Evolutionary conservation across 2,888 invertebrate species (phyloP), one percentile per base, ranked within the genome.

Genomic region (Protonemura montana): DNA sequence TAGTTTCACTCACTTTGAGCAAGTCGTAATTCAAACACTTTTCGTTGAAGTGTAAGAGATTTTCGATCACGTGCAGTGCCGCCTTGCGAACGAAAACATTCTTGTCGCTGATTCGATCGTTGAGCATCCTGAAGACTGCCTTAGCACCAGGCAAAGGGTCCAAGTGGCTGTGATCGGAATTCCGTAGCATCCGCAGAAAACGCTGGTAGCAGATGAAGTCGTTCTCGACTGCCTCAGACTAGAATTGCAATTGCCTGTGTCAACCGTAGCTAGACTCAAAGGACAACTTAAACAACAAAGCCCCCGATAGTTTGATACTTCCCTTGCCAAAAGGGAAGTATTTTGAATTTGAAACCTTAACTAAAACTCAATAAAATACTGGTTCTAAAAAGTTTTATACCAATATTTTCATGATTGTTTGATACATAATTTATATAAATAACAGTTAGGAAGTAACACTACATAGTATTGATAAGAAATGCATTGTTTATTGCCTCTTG

Each of bases 51-150:
- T 88, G 89, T 80, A 92, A 89, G n/a, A 92, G 88, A 85, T 89
- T 90, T 88, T 92, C 91, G 59, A 92, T 87, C 25, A 92, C 91
- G 87, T 91, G 91, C 6, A 93, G 87, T n/a, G 92, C 91, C 21
- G 91, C 90, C 88, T 92, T 93, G 7, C 94, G 90, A n/a, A 94
- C 93, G 87, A 91, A 90, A n/a, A 93, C 93, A 89, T 93, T 92
- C 83, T 92, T 92, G 88, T 94, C 94, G n/a, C 91, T 89, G 26
- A 91, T 90, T 78, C 93, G 89, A 0, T 91, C 88, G 59, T 90
- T 89, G 16, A 94, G 87, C 91, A 93, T 91, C 0, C 89, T 85
- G 42, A 91, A 89, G 21, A 92, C 88, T 0, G 89, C 88, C 0
- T 89, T 89, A 0, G 89, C 89, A 25, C 90, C 90, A 0, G 92